These are phyloP conservation scores for Brachionus rubens DNA, from an alignment of 1,140 invertebrate genomes.

Conservation along the genomic window DNA sequence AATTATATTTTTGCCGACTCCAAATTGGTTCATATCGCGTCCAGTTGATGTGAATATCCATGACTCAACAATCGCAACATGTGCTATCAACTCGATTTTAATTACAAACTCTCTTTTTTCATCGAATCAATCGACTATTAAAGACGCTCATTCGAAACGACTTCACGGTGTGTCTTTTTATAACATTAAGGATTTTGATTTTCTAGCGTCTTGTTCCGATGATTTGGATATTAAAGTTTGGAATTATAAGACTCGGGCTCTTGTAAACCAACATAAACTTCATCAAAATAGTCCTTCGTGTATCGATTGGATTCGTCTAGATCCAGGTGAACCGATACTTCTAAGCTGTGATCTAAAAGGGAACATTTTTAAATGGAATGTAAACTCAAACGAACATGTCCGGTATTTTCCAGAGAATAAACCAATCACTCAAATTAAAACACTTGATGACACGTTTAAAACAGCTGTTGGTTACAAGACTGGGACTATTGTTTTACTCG, in stretches of 20 bases:
- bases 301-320: conserved; percentile 6
- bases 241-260: neutral
- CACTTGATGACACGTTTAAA: neutral
- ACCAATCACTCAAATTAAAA: conserved; percentile 39
- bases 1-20: conserved; percentile 16
- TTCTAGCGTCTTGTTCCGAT: conserved; percentile 24
- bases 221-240: conserved; percentile 40
- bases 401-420: conserved; percentile 44
- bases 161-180: neutral
- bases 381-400: neutral
- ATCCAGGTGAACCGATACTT: neutral
- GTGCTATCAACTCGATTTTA: conserved; percentile 25
- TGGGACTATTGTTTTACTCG: conserved; percentile 26
- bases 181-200: neutral
- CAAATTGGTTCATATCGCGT: conserved; percentile 29
- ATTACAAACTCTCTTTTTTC: neutral
- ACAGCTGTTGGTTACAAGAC: conserved; percentile 22
- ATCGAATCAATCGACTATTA: neutral
- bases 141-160: conserved; percentile 37
- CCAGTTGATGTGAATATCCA: neutral
- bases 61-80: neutral
- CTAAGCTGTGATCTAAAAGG: conserved; percentile 36
- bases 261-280: conserved; percentile 7
- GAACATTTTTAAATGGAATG: conserved; percentile 43
- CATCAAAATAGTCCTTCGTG: conserved; percentile 33